A percentile compares a stretch with the other conserved stretches of the same genome.
Evolutionary conservation across 2,888 invertebrate genomes (phyloP).

Genomic region (Tholera decimalis): DNA sequence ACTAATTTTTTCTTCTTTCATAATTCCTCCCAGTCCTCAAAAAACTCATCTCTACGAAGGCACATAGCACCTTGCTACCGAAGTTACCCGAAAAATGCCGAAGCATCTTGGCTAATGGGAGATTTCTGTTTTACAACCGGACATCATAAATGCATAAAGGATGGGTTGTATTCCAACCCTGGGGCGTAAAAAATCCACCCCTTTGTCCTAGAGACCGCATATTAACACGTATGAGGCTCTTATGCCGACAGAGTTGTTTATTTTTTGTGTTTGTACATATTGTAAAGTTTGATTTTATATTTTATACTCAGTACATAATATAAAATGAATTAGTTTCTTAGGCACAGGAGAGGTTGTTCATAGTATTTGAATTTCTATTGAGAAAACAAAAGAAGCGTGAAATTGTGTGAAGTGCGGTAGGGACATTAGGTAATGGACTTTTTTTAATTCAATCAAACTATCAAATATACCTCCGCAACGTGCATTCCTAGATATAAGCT

Average conservation of each 20-base stretch:
- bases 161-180: conserved; percentile 66
- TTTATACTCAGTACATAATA: background rate
- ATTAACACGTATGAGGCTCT: conserved; percentile 77
- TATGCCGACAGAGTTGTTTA: conserved; percentile 48
- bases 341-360: background rate
- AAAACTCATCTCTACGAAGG: conserved; percentile 12
- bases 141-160: conserved; percentile 82
- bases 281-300: conserved; percentile 24
- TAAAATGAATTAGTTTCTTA: background rate
- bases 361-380: background rate
- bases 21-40: background rate
- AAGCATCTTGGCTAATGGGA: conserved; percentile 70
- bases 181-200: conserved; percentile 71
- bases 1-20: no score
- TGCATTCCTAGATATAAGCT: conserved; percentile 78
- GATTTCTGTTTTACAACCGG: conserved; percentile 74
- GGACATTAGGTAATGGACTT: no score
- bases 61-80: conserved; percentile 54
- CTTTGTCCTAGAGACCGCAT: conserved; percentile 78
- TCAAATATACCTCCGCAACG: conserved; percentile 36
- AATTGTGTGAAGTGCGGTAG: no score
- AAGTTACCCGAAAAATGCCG: conserved; percentile 54
- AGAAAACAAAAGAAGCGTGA: background rate
- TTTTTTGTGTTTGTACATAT: conserved; percentile 37
- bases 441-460: no score